A percentile compares a stretch with the other conserved stretches of the same genome.
phyloP scores from a whole-genome alignment of 1,140 invertebrate genomes.

The Centruroides sculpturatus region DNA sequence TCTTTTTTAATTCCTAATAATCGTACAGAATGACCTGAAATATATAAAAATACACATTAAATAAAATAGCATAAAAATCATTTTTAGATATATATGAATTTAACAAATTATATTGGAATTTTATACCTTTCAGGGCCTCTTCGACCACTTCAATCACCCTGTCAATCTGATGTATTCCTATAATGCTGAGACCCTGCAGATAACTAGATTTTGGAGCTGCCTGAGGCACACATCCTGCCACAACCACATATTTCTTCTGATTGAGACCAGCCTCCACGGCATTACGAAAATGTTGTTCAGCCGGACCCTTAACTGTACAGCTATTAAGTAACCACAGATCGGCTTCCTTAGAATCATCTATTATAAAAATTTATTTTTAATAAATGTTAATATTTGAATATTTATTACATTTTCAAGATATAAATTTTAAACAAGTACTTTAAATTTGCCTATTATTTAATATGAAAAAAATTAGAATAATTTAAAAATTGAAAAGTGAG shows the following conservation, averaged over 20 bases:
- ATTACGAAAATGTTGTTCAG: conserved; percentile 93
- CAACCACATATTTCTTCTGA: conserved; percentile 67
- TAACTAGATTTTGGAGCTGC: conserved; percentile 35
- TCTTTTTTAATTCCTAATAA: conserved; percentile 67
- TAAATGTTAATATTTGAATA: too few relatives aligned
- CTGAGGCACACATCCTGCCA: conserved; percentile 94
- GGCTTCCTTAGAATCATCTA: conserved; percentile 59
- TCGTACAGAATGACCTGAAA: conserved; percentile 54
- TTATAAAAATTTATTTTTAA: not conserved
- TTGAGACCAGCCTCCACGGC: conserved; percentile 65
- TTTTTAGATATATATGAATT: not conserved
- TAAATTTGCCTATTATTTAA: too few relatives aligned
- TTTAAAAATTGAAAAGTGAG: too few relatives aligned
- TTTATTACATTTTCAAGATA: too few relatives aligned
- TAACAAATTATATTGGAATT: conserved; percentile 3
- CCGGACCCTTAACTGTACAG: conserved; percentile 93
- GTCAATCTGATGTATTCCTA: conserved; percentile 96
- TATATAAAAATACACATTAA: not conserved
- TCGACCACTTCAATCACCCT: conserved; percentile 97
- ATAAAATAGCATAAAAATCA: too few relatives aligned
- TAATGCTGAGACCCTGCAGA: conserved; percentile 68
- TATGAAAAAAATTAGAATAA: too few relatives aligned
- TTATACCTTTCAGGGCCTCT: conserved; percentile 79
- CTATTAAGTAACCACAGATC: conserved; percentile 93
- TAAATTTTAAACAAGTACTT: too few relatives aligned